phyloP scores from a whole-genome alignment of 2,113 vertebrate species.

The Baryphthengus martii region DNA sequence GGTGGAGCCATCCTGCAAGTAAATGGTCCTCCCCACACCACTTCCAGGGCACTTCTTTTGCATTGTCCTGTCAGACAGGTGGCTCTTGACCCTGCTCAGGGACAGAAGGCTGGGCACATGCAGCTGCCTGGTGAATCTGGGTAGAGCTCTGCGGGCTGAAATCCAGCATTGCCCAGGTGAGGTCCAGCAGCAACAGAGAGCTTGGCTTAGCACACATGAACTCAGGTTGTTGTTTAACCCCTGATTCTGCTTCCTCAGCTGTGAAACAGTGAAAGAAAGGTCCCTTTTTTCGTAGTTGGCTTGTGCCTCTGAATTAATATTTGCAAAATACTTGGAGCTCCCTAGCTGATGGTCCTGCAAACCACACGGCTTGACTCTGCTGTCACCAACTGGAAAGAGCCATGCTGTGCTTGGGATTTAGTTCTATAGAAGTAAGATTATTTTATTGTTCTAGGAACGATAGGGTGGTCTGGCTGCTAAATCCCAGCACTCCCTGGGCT shows the following conservation, averaged over 20 bases:
- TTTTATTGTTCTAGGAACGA: slow-evolving; percentile 39
- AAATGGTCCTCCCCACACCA: fast-evolving
- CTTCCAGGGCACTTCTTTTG: not conserved
- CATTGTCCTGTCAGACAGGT: not conserved
- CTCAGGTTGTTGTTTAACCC: not conserved
- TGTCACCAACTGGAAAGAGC: slow-evolving; percentile 25
- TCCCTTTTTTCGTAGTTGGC: not conserved
- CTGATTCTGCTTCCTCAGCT: not conserved
- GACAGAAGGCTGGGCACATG: not conserved
- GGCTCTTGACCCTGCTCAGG: fast-evolving
- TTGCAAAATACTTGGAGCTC: not conserved
- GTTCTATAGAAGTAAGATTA: slow-evolving; percentile 28
- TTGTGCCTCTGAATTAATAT: not conserved
- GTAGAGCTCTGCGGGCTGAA: not conserved
- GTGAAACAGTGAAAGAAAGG: not conserved
- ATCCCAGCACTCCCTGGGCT: slow-evolving; percentile 27
- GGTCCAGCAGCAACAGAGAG: not conserved
- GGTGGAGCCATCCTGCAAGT: not conserved
- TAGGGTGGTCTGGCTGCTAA: slow-evolving; percentile 52
- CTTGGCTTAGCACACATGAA: not conserved
- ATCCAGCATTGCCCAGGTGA: not conserved
- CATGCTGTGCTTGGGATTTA: not conserved
- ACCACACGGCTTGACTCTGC: not conserved
- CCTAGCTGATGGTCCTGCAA: not conserved
- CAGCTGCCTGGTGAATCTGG: not conserved